Evolutionary conservation across 2,888 invertebrate genomes (phyloP), one percentile per base, ranked within the genome.

Genomic region (Agapetus fuscipes): DNA sequence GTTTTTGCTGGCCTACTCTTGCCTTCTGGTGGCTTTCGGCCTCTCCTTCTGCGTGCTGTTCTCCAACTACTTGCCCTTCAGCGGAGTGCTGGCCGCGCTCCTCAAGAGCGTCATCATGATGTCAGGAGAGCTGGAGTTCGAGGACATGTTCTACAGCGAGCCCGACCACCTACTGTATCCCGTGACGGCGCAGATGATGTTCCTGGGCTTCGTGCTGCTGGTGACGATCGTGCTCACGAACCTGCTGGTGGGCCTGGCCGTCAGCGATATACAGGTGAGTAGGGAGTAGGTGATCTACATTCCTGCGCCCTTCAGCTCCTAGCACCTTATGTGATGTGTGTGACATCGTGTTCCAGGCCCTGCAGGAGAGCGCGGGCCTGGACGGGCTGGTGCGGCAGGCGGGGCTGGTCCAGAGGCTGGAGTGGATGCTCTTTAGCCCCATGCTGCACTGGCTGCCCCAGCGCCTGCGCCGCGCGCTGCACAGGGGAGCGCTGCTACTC

Each of bases 101-200:
- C 62, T 88, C 1, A 87, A 88, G 61, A 83, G 85, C 0, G 75
- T 88, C 10, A 82, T 87, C 52, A 88, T 89, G 88, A 86, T 89
- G 87, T 83, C 86, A 0, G 88, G 88, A 0, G 88, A 89, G 58
- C 57, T 88, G 33, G 87, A 87, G 56, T 86, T 83, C 49, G 87
- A 88, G 56, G 86, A 87, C 51, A 81, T 87, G 46, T 88, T 87
- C 56, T 86, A 82, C 50, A 68, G 66, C 27, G 68, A 74, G 41
- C 58, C 56, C 37, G 60, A 62, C 1, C 60, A 60, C 26, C 58
- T 64, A 1, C 60, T 64, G 30, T 83, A 82, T 56, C 78, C 80
- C 0, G 71, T 77, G 7, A 86, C 87, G 0, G 75, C 86, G 0
- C 86, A 87, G 50, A 66, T 79, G 3, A 75, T 88, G 65, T 83